phyloP scores from a whole-genome alignment of 2,113 vertebrate genomes.

The Podocnemis expansa region DNA sequence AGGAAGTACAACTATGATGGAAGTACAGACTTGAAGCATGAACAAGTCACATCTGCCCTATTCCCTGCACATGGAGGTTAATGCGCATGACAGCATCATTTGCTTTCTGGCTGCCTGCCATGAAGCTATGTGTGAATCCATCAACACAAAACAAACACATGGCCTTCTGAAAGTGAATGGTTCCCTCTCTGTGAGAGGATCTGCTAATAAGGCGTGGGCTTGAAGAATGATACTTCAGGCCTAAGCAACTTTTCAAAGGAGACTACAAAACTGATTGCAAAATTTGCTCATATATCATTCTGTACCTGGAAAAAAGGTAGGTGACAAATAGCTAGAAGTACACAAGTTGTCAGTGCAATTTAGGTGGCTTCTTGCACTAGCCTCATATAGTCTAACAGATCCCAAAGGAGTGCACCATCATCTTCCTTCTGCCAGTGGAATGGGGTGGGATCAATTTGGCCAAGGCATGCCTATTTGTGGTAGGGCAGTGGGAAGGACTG shows the following conservation, averaged over 20 bases:
- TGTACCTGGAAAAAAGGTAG: neutral
- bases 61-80: neutral
- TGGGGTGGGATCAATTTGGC: neutral
- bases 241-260: neutral
- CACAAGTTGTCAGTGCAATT: neutral
- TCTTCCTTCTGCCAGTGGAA: neutral
- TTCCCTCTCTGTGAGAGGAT: neutral
- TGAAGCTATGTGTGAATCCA: neutral
- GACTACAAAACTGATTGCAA: neutral
- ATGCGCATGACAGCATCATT: neutral
- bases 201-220: neutral
- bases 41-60: neutral
- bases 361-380: neutral
- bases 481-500: neutral
- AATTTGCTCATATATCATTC: neutral
- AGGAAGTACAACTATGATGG: neutral
- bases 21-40: neutral
- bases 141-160: neutral
- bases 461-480: neutral
- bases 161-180: rapidly evolving
- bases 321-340: neutral
- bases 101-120: neutral
- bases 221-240: neutral
- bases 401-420: neutral
- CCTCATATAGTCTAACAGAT: rapidly evolving